Evolutionary conservation across 2,888 invertebrate genomes (phyloP).

Genomic region (Athalia rosae): DNA sequence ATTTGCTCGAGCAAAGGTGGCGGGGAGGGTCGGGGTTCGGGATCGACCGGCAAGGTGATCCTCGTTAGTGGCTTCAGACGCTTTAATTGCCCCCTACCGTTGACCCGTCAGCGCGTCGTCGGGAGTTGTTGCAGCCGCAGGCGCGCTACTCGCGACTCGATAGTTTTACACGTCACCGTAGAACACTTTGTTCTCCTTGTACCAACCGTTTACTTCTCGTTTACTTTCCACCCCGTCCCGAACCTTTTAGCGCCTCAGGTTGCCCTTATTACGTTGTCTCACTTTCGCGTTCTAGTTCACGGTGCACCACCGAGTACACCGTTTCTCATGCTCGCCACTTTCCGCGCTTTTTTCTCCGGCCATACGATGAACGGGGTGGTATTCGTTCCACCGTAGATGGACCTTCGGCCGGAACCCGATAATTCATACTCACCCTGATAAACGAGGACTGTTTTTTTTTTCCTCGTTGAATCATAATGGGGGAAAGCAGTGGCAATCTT

Average conservation of each 20-base stretch:
- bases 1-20: conserved; percentile 7
- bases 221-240: background rate
- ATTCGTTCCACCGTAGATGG: no score
- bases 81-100: conserved; percentile 40
- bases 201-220: background rate
- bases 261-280: conserved; percentile 23
- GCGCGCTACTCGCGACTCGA: conserved; percentile 23
- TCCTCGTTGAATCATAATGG: background rate
- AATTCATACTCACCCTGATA: no score
- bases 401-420: no score
- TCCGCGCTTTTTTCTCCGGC: background rate
- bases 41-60: conserved; percentile 43
- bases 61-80: conserved; percentile 45
- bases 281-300: conserved; percentile 53
- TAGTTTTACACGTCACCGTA: conserved; percentile 50
- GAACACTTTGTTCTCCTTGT: conserved; percentile 55
- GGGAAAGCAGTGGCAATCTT: conserved; percentile 10
- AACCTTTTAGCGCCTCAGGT: background rate
- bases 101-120: no score
- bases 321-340: conserved; percentile 51
- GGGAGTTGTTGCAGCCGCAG: conserved; percentile 34
- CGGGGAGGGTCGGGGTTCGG: conserved; percentile 19
- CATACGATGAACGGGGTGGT: no score
- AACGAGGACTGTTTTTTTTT: no score
- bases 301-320: conserved; percentile 51